These are phyloP conservation scores for Araneus ventricosus DNA, from an alignment of 1,140 invertebrate genomes.

Conservation along the genomic window DNA sequence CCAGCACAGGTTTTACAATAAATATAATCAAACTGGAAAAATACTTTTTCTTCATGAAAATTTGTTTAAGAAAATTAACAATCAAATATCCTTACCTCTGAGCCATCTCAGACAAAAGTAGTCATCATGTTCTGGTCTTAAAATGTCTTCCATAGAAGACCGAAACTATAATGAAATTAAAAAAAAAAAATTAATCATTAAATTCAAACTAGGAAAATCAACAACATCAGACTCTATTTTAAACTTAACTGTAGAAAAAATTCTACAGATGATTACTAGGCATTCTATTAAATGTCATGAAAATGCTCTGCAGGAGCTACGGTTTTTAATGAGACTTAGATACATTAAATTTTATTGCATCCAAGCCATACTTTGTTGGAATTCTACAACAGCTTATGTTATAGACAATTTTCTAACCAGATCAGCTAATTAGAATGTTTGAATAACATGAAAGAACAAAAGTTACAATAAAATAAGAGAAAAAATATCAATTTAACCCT, in stretches of 20 bases:
- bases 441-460: too few species aligned
- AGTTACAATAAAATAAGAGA: too few species aligned
- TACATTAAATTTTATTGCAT: too few species aligned
- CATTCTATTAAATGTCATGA: too few species aligned
- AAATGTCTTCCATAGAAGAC: conserved; percentile 71
- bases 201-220: not conserved
- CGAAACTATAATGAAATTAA: conserved; percentile 64
- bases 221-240: not conserved
- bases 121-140: conserved; percentile 85
- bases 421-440: too few species aligned
- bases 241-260: not conserved
- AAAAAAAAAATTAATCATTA: not conserved
- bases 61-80: not conserved
- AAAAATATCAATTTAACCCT: too few species aligned
- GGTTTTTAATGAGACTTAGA: too few species aligned
- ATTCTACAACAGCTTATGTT: too few species aligned
- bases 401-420: too few species aligned
- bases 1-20: not conserved
- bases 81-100: conserved; percentile 84
- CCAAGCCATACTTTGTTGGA: too few species aligned
- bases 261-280: too few species aligned
- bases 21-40: not conserved
- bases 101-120: conserved; percentile 90
- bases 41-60: conserved; percentile 76
- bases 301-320: too few species aligned